phyloP scores from a whole-genome alignment of 2,113 vertebrate genomes.

The Odocoileus virginianus region DNA sequence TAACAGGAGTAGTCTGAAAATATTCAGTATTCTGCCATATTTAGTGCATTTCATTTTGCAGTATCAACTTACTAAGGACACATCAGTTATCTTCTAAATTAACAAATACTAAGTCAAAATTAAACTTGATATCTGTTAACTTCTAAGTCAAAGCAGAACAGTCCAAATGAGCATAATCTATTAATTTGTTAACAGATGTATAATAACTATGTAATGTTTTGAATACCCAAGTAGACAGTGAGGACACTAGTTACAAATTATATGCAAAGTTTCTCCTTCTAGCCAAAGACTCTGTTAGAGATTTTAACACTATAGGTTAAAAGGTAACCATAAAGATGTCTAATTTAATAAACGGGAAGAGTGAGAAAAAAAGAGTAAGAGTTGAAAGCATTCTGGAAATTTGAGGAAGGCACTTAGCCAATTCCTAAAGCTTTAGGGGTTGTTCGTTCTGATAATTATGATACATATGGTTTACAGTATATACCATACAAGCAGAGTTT shows the following conservation, averaged over 20 bases:
- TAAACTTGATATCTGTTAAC: background rate
- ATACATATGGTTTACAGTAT: background rate
- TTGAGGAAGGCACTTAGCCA: background rate
- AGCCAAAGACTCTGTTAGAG: background rate
- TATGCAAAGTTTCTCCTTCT: background rate
- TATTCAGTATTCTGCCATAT: background rate
- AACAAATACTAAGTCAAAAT: slow-evolving; percentile 3
- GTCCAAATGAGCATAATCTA: background rate
- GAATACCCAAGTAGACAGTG: background rate
- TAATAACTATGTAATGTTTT: background rate
- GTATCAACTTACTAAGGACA: background rate
- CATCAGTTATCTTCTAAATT: background rate
- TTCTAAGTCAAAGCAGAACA: background rate
- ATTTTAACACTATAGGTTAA: slow-evolving; percentile 8
- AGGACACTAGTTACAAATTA: background rate
- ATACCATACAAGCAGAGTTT: background rate
- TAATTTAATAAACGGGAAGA: slow-evolving; percentile 1
- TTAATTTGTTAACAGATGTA: background rate
- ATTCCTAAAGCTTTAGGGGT: background rate
- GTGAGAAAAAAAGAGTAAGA: background rate
- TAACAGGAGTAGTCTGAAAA: background rate
- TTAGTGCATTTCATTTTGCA: slow-evolving; percentile 7
- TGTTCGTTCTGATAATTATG: background rate
- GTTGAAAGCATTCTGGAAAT: background rate
- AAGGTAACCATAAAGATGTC: background rate